Conservation (phyloP, 35 echinoderm and acorn worm genomes). For the Apostichopus parvimensis region DNA sequence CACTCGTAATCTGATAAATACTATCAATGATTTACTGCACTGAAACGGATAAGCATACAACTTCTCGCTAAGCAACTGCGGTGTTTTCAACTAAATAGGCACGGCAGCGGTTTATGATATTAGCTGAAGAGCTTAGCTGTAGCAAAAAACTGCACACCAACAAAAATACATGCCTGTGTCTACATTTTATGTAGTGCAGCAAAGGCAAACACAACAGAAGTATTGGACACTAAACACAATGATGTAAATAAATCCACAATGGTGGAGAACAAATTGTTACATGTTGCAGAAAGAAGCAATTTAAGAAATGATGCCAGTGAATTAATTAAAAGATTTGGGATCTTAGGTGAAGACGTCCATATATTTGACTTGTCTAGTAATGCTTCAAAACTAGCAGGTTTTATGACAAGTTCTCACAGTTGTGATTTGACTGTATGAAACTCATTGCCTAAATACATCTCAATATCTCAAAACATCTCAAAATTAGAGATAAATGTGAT, state of each 20-base stretch:
- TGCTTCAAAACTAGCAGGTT: too few relatives aligned
- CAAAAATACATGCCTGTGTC: constrained; percentile 10
- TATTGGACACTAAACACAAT: neutral
- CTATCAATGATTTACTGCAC: constrained; percentile 36
- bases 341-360: too few relatives aligned
- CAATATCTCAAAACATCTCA: too few relatives aligned
- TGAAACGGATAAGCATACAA: constrained; percentile 32
- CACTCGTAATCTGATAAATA: constrained; percentile 36
- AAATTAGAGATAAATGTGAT: too few relatives aligned
- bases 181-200: neutral
- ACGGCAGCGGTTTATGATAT: constrained; percentile 33
- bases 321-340: too few relatives aligned
- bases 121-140: constrained; percentile 43
- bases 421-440: too few relatives aligned
- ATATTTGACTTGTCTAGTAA: too few relatives aligned
- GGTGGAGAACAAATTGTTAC: neutral
- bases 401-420: too few relatives aligned
- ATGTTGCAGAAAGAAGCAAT: neutral
- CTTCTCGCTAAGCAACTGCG: constrained; percentile 17
- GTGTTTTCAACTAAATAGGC: constrained; percentile 35
- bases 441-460: too few relatives aligned
- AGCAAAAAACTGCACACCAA: neutral
- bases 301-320: too few relatives aligned
- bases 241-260: neutral
- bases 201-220: neutral